Percentiles rank a stretch among this genome's conserved stretches.
phyloP scores from a whole-genome alignment of 2,888 invertebrate species.

The Syrphus vitripennis region DNA sequence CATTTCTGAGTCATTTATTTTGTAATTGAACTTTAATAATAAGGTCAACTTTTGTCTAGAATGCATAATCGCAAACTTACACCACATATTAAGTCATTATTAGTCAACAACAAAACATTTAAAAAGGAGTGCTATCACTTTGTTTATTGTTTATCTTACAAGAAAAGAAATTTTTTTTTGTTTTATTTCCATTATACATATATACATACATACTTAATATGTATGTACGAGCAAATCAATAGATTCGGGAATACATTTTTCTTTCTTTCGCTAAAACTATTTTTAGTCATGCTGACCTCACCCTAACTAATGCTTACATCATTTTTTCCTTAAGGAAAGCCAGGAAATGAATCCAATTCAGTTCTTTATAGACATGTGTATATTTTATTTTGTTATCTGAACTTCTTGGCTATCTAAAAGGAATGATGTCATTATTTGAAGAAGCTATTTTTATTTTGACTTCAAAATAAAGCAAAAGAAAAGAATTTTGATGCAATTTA shows the following conservation, averaged over 20 bases:
- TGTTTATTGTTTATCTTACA: neutral
- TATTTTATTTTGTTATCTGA: neutral
- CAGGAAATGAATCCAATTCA: neutral
- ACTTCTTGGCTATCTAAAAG: neutral
- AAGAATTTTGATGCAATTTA: neutral
- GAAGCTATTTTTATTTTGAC: constrained; percentile 39
- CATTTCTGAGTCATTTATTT: neutral
- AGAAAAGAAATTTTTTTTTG: neutral
- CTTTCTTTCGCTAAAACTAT: neutral
- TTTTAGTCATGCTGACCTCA: neutral
- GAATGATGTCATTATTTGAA: constrained; percentile 39
- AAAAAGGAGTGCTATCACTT: neutral
- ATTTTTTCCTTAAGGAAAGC: neutral
- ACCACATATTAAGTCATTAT: neutral
- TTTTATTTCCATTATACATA: too few species aligned
- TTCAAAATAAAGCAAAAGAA: neutral
- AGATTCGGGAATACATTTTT: neutral
- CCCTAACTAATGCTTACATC: constrained; percentile 5
- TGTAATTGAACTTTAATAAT: neutral
- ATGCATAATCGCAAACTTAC: neutral
- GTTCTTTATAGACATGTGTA: neutral
- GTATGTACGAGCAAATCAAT: neutral
- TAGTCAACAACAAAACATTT: neutral
- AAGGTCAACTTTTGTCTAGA: neutral
- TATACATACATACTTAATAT: too few species aligned